Base-by-base conservation (phyloP, 1,140 invertebrate genomes). In the Eurosta solidaginis region DNA sequence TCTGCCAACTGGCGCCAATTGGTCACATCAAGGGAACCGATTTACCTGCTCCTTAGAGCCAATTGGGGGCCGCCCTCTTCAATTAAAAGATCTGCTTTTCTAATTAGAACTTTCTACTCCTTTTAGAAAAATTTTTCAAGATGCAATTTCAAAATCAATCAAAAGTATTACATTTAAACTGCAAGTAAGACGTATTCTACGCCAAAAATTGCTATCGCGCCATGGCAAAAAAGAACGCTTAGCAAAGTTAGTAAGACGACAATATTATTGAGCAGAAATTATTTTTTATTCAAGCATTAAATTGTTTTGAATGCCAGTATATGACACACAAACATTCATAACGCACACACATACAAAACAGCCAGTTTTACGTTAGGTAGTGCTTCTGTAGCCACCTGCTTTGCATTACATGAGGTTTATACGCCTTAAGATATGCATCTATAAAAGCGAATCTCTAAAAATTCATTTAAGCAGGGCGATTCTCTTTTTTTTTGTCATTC, bases 251-350 rank as follows among this genome's bases (percentile, higher is more conserved):
- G 3, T 5, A 75, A 52, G 36, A 44, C 12, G 49, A 45, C 7
- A 50, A 33, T 77, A 44, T 68, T 42, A 22, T 59, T 29, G 27
- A 33, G 50, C n/a, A 68, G 29, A 68, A 68, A 40, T 68, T 40
- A 78, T 74, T 74, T 36, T 45, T 74, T 54, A 78, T 78, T 78
- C 77, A 78, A 42, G 77, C 77, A 78, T 78, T 74, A 78, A 78
- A 78, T 78, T 78, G 77, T 78, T 78, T 78, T 78, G 77, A 78
- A 63, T 78, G n/a, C 59, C 36, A 68, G n/a, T n/a, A 36, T 22
- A 1, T 68, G 6, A 20, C 59, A 40, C 22, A 40, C 20, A 59
- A 14, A 33, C 54, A 25, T 33, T 5, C 29, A 4, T 22, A 10
- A 25, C 14, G 10, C 22, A 33, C n/a, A 1, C 59, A 40, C 17